Evolutionary conservation across 2,797 vertebrate genomes (phyloP).

Genomic region (Trichosurus vulpecula): DNA sequence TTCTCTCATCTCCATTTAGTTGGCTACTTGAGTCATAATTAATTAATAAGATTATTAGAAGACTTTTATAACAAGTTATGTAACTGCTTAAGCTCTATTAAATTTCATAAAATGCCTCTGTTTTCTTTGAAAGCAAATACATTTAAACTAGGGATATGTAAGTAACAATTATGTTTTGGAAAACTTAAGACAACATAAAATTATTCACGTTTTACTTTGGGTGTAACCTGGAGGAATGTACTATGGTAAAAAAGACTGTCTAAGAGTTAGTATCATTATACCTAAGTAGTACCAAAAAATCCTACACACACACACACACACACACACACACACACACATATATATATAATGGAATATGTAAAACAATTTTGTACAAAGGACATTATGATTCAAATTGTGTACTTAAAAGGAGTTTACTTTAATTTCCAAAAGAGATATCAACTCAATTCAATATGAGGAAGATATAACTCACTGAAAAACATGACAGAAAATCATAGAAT

Average conservation of each 20-base stretch:
- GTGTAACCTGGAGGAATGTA: not conserved
- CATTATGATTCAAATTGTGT: not conserved
- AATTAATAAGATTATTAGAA: not conserved
- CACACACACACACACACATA: no score
- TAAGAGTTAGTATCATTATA: no score
- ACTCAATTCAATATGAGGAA: no score
- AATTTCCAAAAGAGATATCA: not conserved
- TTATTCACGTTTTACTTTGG: not conserved
- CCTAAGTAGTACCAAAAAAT: no score
- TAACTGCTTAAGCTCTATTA: not conserved
- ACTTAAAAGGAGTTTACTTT: not conserved
- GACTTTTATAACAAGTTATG: not conserved
- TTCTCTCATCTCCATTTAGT: not conserved
- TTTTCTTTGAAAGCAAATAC: not conserved
- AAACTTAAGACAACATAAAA: not conserved
- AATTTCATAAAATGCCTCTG: not conserved
- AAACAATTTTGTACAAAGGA: not conserved
- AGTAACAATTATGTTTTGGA: not conserved
- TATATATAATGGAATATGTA: not conserved
- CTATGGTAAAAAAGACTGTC: not conserved
- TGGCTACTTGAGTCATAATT: not conserved
- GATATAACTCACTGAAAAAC: not conserved
- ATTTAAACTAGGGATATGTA: not conserved
- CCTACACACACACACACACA: no score
- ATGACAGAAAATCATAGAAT: not conserved